Base-by-base conservation (phyloP, 2,888 invertebrate species). In the Cistogaster globosa region DNA sequence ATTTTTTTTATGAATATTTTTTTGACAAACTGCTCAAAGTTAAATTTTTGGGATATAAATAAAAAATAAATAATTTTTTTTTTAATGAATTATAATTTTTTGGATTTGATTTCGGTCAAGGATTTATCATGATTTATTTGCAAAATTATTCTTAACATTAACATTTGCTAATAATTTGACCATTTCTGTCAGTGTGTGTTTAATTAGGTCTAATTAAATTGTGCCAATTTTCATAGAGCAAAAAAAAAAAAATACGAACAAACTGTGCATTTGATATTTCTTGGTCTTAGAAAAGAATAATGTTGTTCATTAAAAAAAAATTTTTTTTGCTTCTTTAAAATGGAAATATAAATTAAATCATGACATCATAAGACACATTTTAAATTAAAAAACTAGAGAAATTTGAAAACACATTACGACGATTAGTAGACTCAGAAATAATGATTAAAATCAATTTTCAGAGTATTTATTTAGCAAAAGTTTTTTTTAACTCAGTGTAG, bases 151-250 rank as follows among this genome's bases (percentile, higher is more conserved):
- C 8, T 38, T 38, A n/a, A 6, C 14, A 6, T n/a, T 16, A 22
- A 16, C 12, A 4, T 57, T 11, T 42, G 38, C 58, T 51, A 20
- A 36, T 32, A 18, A 55, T 63, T 0, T 71, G 0, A 12, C 0
- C 45, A 9, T 8, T 16, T 16, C 55, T 55, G 69, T 4, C 6
- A 60, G 36, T 63, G 16, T 62, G 4, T 60, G n/a, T 32, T 16
- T 63, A 45, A 22, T 14, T 79, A 53, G 65, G 8, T 65, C 55
- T 55, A 57, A 65, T 55, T 36, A 79, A 79, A 72, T 72, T 72
- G 65, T 71, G 71, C 48, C 63, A 71, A 58, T 79, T 79, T 60
- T 77, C 14, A 0, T n/a, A 9, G 26, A 60, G 58, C 14, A 58
- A 45, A 65, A 22, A 16, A 22, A 7, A 32, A 7, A 7, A 7